Conservation (phyloP, 1,140 invertebrate species). For the Helicorthomorpha holstii region DNA sequence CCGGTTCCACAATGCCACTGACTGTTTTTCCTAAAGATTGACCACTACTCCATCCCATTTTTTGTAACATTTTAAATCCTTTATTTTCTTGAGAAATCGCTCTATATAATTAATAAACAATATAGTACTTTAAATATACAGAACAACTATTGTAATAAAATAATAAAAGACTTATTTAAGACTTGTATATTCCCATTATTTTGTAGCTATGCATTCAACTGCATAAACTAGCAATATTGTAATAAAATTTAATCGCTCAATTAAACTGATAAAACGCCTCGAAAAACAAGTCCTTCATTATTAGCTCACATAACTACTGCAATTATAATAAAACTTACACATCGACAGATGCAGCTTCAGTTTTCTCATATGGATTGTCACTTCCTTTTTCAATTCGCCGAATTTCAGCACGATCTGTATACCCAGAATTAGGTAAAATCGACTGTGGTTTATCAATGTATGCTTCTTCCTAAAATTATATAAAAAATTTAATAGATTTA, state of each 20-base stretch:
- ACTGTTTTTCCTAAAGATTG: slow-evolving; percentile 54
- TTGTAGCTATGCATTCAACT: too few species aligned
- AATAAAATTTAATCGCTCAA: neutral
- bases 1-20: slow-evolving; percentile 55
- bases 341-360: slow-evolving; percentile 54
- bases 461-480: neutral
- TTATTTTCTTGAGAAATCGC: slow-evolving; percentile 59
- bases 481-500: neutral
- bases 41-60: slow-evolving; percentile 86
- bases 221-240: too few species aligned
- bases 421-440: slow-evolving; percentile 14
- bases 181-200: too few species aligned
- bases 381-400: slow-evolving; percentile 59
- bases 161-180: too few species aligned
- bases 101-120: slow-evolving; percentile 28
- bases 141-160: too few species aligned
- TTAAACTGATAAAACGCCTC: neutral
- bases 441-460: neutral
- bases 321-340: slow-evolving; percentile 38
- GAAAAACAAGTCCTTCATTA: neutral
- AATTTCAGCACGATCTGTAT: slow-evolving; percentile 62
- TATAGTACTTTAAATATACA: neutral
- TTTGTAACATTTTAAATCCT: slow-evolving; percentile 70
- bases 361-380: slow-evolving; percentile 62
- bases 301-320: slow-evolving; percentile 3